A percentile compares a stretch with the other conserved stretches of the same genome.
Evolutionary conservation across 2,797 vertebrate genomes (phyloP).

Genomic region (Pteronotus mesoamericanus): DNA sequence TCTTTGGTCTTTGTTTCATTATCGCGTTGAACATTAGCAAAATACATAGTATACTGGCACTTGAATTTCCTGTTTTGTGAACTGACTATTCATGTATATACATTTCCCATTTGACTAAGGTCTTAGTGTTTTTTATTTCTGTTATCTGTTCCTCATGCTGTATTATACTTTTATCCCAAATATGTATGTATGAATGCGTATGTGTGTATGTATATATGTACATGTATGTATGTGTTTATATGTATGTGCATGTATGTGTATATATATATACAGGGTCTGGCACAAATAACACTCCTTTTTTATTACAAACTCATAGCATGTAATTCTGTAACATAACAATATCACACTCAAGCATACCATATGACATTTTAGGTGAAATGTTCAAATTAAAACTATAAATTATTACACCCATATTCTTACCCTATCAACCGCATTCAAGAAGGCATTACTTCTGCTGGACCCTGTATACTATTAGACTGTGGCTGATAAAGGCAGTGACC

Average conservation of each 20-base stretch:
- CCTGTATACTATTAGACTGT: neutral
- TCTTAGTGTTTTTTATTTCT: neutral
- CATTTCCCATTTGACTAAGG: neutral
- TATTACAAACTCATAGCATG: no score
- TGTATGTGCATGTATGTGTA: no score
- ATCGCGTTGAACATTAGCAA: neutral
- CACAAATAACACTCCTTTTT: no score
- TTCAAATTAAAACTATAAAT: no score
- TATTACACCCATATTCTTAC: no score
- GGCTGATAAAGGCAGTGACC: neutral
- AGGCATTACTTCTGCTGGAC: no score
- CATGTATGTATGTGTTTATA: no score
- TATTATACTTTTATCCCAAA: neutral
- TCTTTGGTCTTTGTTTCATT: neutral
- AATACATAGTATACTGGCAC: neutral
- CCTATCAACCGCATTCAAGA: no score
- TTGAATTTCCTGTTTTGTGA: slow-evolving; percentile 26
- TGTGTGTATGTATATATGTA: neutral
- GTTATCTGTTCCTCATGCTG: neutral
- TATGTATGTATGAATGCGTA: neutral
- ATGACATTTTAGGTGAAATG: no score
- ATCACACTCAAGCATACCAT: no score
- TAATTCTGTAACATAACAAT: no score
- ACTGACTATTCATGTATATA: neutral
- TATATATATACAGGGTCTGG: no score